phyloP scores from a whole-genome alignment of 2,113 vertebrate genomes.

The Riparia riparia region DNA sequence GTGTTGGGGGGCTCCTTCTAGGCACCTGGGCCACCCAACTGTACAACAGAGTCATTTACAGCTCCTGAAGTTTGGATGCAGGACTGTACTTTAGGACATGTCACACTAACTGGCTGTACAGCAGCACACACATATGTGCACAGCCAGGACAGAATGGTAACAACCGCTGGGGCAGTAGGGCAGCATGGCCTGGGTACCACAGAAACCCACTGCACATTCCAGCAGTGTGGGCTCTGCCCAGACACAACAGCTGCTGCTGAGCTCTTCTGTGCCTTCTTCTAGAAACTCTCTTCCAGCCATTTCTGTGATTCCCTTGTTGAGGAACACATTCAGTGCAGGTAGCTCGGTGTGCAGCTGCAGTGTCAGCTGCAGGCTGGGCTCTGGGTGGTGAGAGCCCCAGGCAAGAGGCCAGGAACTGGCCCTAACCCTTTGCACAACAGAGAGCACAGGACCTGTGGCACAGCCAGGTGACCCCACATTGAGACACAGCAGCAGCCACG shows the following conservation, averaged over 20 bases:
- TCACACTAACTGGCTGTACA: neutral
- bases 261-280: neutral
- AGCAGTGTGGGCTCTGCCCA: accelerated
- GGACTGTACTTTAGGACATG: neutral
- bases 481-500: neutral
- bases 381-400: neutral
- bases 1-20: neutral
- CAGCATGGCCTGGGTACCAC: neutral
- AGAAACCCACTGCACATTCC: accelerated
- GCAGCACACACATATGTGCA: neutral
- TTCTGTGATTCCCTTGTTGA: neutral
- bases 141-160: neutral
- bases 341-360: neutral
- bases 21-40: accelerated
- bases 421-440: neutral
- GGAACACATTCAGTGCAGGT: neutral
- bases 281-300: neutral
- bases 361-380: neutral
- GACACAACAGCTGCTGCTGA: neutral
- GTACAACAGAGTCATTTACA: neutral
- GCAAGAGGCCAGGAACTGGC: neutral
- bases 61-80: neutral
- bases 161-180: neutral
- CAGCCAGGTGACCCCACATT: neutral
- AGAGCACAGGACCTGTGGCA: neutral